Conservation (phyloP, 2,797 vertebrate species). For the Orientallactaga sibirica region DNA sequence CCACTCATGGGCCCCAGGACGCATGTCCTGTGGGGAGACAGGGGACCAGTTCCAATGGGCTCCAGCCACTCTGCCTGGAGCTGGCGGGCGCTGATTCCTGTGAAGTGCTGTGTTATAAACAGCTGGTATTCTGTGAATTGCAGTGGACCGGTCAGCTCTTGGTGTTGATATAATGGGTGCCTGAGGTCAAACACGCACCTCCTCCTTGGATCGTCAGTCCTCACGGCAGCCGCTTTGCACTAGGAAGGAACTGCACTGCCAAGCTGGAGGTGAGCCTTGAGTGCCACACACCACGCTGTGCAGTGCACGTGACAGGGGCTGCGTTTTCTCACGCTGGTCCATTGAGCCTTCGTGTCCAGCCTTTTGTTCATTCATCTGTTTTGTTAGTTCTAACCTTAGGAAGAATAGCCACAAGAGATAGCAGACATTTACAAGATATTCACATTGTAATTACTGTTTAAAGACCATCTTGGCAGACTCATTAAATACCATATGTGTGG, state of each 20-base stretch:
- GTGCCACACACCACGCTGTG: background rate
- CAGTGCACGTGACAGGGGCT: background rate
- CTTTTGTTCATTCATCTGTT: background rate
- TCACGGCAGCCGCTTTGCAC: background rate
- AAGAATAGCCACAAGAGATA: background rate
- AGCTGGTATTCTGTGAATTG: too few relatives aligned
- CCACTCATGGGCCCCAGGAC: background rate
- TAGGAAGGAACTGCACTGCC: background rate
- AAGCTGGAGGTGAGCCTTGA: accelerated
- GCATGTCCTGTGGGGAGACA: background rate
- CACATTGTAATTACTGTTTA: background rate
- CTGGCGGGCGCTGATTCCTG: background rate
- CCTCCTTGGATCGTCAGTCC: accelerated
- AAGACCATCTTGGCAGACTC: background rate
- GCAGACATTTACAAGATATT: too few relatives aligned
- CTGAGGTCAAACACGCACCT: accelerated
- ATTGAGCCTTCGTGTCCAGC: background rate
- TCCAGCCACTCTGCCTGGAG: background rate
- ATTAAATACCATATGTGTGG: accelerated
- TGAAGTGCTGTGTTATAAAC: too few relatives aligned
- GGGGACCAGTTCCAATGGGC: too few relatives aligned
- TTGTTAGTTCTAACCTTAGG: background rate
- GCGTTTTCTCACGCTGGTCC: too few relatives aligned
- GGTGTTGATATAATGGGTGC: too few relatives aligned
- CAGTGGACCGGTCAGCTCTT: background rate